Conservation (phyloP, 2,113 vertebrate genomes). For the Campylomormyrus numenius region DNA sequence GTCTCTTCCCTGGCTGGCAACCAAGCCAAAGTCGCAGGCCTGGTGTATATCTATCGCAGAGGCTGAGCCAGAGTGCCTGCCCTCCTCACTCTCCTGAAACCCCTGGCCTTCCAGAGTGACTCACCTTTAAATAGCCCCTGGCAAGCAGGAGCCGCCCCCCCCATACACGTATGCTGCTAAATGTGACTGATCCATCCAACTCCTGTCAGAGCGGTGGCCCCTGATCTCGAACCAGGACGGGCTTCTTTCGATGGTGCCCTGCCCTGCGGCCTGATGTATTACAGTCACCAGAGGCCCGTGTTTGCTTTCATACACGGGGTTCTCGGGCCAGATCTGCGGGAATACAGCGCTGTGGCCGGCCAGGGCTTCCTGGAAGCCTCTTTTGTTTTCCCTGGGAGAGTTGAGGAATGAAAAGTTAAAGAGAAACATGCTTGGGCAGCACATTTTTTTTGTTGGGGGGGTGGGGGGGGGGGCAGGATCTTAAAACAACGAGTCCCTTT, state of each 20-base stretch:
- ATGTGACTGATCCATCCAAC: not conserved
- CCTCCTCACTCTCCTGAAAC: not conserved
- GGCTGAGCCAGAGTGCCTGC: not conserved
- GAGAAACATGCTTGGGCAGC: constrained; percentile 53
- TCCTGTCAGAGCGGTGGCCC: not conserved
- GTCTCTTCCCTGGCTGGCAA: not conserved
- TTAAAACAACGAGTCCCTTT: constrained; percentile 64
- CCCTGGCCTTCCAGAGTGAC: not conserved
- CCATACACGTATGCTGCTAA: not conserved
- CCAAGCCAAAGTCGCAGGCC: not conserved
- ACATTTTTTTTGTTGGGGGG: constrained; percentile 42
- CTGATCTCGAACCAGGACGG: not conserved
- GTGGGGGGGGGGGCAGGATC: constrained; percentile 27
- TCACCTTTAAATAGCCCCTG: not conserved
- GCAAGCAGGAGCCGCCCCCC: not conserved
- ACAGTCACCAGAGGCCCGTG: not conserved
- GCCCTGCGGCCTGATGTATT: not conserved
- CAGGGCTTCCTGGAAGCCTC: constrained; percentile 34
- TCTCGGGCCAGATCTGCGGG: not conserved
- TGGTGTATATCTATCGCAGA: not conserved
- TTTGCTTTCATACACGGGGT: not conserved
- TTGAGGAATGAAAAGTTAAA: constrained; percentile 48
- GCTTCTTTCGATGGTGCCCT: not conserved
- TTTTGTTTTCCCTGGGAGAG: constrained; percentile 32
- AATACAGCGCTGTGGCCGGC: not conserved